Base-by-base conservation (phyloP, 1,140 invertebrate genomes). In the Diorhabda sublineata region DNA sequence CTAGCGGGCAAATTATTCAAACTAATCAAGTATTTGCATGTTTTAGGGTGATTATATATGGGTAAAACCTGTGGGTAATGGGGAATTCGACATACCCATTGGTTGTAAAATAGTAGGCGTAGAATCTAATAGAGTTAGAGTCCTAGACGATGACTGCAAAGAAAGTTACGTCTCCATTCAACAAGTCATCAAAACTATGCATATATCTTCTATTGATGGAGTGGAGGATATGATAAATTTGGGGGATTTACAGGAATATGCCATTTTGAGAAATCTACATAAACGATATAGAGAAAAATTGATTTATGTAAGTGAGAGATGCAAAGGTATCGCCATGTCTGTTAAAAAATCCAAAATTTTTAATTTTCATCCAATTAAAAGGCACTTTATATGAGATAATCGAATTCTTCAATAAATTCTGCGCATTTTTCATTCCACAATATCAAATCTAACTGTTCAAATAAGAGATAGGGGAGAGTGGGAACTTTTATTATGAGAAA, bases 191-290 rank as follows among this genome's bases (percentile, higher is more conserved):
- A 92, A 93, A 78, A 87, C 89, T 44, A 94, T 97, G 89, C 94
- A 97, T 81, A 84, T 90, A 3, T 92, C 92, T 2, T 96, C 93
- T 0, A 84, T 93, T 43, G 84, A 90, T 71, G 92, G 92, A 59
- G 93, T 97, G 4, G 94, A 97, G 81, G 95, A 98, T 81, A 97
- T 98, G 95, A 97, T 97, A 71, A 91, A 89, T 41, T 83, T 98
- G 56, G 93, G 92, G 5, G 96, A 98, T 83, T 83, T 97, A 41
- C 93, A 97, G 79, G 95, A 98, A 81, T 92, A 94, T 76, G 93
- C 94, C 5, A 96, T 98, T 74, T 83, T 98, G 8, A 85, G 94
- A 67, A 98, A 98, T 85, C 85, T 98, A n/a, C 89, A 94, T 73
- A 91, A 95, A 76, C 84, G 96, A 75, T 98, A 97, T 81, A 91